These are phyloP conservation scores for Prosapia bicincta DNA, from an alignment of 2,888 invertebrate genomes.

Conservation along the genomic window DNA sequence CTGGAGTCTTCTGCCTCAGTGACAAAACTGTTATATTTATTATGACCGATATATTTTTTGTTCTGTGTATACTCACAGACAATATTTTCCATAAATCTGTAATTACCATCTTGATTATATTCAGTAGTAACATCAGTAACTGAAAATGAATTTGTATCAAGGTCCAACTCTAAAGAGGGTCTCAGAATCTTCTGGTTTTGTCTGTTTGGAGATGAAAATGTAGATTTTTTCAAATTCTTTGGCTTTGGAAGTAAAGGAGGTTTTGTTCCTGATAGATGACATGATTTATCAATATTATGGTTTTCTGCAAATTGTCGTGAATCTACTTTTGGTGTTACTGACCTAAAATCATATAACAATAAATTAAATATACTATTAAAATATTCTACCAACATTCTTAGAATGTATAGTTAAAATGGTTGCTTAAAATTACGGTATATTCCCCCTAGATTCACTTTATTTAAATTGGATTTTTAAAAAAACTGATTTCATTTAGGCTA, in stretches of 20 bases:
- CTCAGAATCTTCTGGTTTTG: neutral
- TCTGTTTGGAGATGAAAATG: neutral
- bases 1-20: neutral
- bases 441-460: too few species aligned
- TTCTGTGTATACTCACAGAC: neutral
- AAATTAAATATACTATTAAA: too few species aligned
- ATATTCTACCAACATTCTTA: too few species aligned
- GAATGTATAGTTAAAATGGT: too few species aligned
- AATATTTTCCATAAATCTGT: too few species aligned
- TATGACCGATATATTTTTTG: neutral
- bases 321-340: neutral
- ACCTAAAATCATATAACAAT: neutral
- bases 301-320: neutral
- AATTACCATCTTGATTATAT: neutral
- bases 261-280: conserved; percentile 13
- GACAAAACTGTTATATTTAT: neutral
- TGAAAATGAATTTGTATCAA: neutral
- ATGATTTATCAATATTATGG: neutral
- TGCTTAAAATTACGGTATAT: too few species aligned
- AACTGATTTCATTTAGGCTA: too few species aligned
- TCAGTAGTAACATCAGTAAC: neutral
- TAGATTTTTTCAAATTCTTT: conserved; percentile 4
- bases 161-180: too few species aligned
- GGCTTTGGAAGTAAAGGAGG: conserved; percentile 34
- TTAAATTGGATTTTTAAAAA: too few species aligned